Conservation (phyloP, 2,888 invertebrate genomes). For the Arge pagana region DNA sequence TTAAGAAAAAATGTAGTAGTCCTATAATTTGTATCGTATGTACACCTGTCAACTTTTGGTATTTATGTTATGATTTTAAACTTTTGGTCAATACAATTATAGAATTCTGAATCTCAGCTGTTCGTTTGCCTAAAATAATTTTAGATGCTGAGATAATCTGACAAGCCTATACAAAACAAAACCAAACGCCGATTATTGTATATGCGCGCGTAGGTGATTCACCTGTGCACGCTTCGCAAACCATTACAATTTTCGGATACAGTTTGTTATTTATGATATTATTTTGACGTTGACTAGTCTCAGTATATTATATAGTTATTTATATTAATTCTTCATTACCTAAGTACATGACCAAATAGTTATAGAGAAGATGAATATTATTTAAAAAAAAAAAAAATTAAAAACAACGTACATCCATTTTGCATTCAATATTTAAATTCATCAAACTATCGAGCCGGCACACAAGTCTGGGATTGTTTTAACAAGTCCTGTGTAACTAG, state of each 20-base stretch:
- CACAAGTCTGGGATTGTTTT: slow-evolving; percentile 43
- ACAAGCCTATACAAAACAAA: neutral
- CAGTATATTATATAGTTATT: slow-evolving; percentile 31
- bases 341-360: slow-evolving; percentile 42
- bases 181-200: neutral
- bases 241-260: neutral
- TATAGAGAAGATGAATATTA: slow-evolving; percentile 36
- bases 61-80: too few relatives aligned
- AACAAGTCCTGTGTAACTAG: slow-evolving; percentile 38
- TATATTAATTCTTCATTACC: slow-evolving; percentile 30
- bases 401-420: slow-evolving; percentile 31
- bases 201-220: neutral
- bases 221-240: neutral
- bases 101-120: too few relatives aligned
- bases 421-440: slow-evolving; percentile 33
- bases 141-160: too few relatives aligned
- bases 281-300: slow-evolving; percentile 52
- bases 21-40: too few relatives aligned
- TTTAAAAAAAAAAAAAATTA: too few relatives aligned
- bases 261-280: slow-evolving; percentile 28
- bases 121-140: too few relatives aligned
- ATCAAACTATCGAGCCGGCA: slow-evolving; percentile 27
- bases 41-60: too few relatives aligned
- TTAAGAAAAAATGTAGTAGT: too few relatives aligned
- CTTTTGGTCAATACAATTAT: too few relatives aligned